Conservation (phyloP, 2,888 invertebrate genomes). For the Drosophila borealis region DNA sequence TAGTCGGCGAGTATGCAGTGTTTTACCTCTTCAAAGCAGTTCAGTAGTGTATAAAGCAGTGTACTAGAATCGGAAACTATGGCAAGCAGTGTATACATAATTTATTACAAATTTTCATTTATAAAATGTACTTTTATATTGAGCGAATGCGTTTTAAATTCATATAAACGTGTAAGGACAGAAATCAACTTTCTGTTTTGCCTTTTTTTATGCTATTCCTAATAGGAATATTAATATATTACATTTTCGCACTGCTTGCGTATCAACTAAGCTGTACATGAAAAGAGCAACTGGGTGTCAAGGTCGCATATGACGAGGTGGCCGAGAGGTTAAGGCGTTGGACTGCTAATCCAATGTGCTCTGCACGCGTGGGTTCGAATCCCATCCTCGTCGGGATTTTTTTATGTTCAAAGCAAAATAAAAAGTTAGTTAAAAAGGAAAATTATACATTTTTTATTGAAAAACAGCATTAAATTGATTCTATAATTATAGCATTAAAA, state of each 20-base stretch:
- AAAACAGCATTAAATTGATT: background rate
- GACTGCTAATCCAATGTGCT: conserved; percentile 94
- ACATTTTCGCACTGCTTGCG: conserved; percentile 13
- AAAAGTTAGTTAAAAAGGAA: background rate
- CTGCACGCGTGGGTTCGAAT: conserved; percentile 94
- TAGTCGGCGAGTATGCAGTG: background rate
- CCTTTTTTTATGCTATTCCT: background rate
- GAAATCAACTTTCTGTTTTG: no score
- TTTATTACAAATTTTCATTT: background rate
- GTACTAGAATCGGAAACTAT: background rate
- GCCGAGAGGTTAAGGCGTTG: conserved; percentile 95
- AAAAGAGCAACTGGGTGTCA: conserved; percentile 24
- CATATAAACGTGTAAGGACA: background rate
- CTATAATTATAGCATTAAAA: background rate
- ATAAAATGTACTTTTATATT: no score
- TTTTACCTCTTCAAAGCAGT: conserved; percentile 1
- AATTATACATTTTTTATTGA: background rate
- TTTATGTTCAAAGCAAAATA: background rate
- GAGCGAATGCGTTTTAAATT: background rate
- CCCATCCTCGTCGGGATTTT: conserved; percentile 89
- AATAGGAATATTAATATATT: background rate
- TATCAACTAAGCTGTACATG: conserved; percentile 1
- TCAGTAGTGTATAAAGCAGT: conserved; percentile 5
- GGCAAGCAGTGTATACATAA: background rate
- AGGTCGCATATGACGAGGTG: conserved; percentile 88